These are phyloP conservation scores for Hydrolagus colliei DNA, from an alignment of 2,797 vertebrate genomes.

Conservation along the genomic window DNA sequence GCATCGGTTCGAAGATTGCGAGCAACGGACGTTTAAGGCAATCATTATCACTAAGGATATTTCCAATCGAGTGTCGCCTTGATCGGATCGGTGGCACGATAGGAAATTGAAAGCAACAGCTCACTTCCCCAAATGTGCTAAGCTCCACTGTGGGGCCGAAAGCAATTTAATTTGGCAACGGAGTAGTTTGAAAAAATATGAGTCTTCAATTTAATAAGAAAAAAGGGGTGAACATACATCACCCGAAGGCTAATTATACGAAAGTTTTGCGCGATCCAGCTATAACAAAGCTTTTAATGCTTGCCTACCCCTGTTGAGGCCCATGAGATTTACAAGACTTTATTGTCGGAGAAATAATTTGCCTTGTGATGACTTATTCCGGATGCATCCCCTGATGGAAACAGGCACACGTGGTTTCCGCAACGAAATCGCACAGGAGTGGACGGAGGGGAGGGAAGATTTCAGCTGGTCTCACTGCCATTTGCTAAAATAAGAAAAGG, in stretches of 20 bases:
- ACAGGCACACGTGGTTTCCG: slow-evolving; percentile 57
- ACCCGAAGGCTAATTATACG: slow-evolving; percentile 72
- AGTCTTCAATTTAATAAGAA: slow-evolving; percentile 67
- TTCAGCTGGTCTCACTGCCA: background rate
- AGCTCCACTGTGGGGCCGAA: no score
- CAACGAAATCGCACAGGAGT: slow-evolving; percentile 59
- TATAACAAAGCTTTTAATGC: slow-evolving; percentile 74
- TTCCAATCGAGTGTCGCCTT: no score
- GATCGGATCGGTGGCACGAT: no score
- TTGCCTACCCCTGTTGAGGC: slow-evolving; percentile 66
- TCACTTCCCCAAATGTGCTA: no score
- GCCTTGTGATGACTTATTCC: slow-evolving; percentile 70
- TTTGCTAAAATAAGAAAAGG: background rate
- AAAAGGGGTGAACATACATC: slow-evolving; percentile 65
- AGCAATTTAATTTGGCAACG: no score
- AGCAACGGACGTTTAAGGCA: no score
- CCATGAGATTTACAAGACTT: slow-evolving; percentile 68
- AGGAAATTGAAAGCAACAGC: no score
- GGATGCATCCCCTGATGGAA: slow-evolving; percentile 56
- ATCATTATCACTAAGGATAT: no score
- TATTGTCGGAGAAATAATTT: slow-evolving; percentile 70
- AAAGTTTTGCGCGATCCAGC: slow-evolving; percentile 71
- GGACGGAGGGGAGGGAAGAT: background rate
- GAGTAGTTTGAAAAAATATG: slow-evolving; percentile 60
- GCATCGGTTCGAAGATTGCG: no score